Evolutionary conservation across 2,888 invertebrate genomes (phyloP), one percentile per base, ranked within the genome.

Genomic region (Nephrotoma guestfalica): DNA sequence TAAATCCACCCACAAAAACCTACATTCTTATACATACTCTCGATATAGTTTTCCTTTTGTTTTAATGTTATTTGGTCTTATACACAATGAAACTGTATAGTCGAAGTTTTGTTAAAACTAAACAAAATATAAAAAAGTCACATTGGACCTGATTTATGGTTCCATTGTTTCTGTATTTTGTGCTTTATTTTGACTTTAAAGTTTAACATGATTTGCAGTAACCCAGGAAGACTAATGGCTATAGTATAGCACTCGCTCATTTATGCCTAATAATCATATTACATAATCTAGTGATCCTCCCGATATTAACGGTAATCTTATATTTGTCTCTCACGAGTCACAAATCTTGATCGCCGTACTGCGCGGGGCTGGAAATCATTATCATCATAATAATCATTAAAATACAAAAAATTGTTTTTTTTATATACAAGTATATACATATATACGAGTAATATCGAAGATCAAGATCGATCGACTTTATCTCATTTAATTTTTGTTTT

Each of bases 71-170:
- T 84, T 84, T 84, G 41, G 41, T 84, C 42, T 11, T 84, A 84
- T 41, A 42, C 42, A 84, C 42, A 84, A 84, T 84, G 42, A 41
- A 41, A 84, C 42, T 41, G 3, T 47, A 13, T 47, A 41, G 15
- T 84, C 41, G 84, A 84, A 84, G 84, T 84, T 84, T 84, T 84
- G 84, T 84, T 41, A 84, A 84, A 84, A 84, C 41, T 84, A 7
- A 47, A 40, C 18, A 83, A 13, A 84, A 42, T 41, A 84, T 11
- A 41, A 41, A 41, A 84, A 84, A 84, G 84, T 41, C 84, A 84
- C 84, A 84, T 41, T 84, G 84, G 42, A 41, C 84, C 84, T 84
- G 84, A 84, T 84, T 84, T 84, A 84, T 84, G 84, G 84, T 42
- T 84, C 41, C 84, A 84, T 84, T 84, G 84, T 84, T 41, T 71